These are phyloP conservation scores for Sebastes umbrosus DNA, from an alignment of 2,797 vertebrate species.

Conservation along the genomic window DNA sequence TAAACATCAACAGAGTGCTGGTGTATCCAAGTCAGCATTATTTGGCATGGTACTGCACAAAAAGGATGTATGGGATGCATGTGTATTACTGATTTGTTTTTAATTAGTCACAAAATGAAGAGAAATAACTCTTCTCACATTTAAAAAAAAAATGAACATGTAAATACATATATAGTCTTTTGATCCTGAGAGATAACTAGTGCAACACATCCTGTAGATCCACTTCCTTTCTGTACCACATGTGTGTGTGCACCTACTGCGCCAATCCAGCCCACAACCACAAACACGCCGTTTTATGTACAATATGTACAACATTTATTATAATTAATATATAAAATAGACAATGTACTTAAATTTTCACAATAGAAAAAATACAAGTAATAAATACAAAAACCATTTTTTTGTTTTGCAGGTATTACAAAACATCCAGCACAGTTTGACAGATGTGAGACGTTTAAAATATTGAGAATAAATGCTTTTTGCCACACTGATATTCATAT, in stretches of 20 bases:
- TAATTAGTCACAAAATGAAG: not conserved
- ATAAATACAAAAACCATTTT: conserved; percentile 87
- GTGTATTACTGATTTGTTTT: not conserved
- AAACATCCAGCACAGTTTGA: conserved; percentile 86
- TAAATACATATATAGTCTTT: not conserved
- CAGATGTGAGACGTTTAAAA: conserved; percentile 79
- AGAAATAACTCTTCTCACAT: not conserved
- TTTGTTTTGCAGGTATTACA: conserved; percentile 84
- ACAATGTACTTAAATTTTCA: conserved; percentile 87
- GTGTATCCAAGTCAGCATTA: conserved; percentile 9
- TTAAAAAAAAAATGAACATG: not conserved
- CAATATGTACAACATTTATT: conserved; percentile 92
- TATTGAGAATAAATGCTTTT: conserved; percentile 80
- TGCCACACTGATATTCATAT: conserved; percentile 78
- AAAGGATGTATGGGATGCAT: not conserved
- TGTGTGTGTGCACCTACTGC: not conserved
- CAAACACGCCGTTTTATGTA: conserved; percentile 77
- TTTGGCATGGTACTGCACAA: not conserved
- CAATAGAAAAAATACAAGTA: conserved; percentile 90
- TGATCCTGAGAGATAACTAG: conserved; percentile 6
- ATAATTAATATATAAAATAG: conserved; percentile 90
- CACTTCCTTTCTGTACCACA: not conserved
- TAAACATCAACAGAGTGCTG: no score
- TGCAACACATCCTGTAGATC: conserved; percentile 19
- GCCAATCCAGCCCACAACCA: conserved; percentile 7